A percentile compares a stretch with the other conserved stretches of the same genome.
Conservation (phyloP, 2,888 invertebrate species). For the Phengaris arion region DNA sequence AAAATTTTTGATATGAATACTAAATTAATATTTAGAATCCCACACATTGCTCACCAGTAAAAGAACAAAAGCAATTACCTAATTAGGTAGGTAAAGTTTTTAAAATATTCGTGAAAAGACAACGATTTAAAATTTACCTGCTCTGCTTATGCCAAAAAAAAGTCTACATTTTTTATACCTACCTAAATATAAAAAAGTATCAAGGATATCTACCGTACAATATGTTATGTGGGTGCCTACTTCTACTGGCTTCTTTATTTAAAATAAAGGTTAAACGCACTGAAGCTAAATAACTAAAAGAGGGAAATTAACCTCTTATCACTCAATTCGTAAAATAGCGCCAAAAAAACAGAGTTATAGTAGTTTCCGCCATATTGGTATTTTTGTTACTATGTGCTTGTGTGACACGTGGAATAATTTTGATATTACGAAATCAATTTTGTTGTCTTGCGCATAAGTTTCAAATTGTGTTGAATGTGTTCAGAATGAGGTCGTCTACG, state of each 20-base stretch:
- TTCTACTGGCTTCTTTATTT: not conserved
- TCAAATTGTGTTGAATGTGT: not conserved
- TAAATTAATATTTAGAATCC: too few relatives aligned
- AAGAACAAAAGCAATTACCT: too few relatives aligned
- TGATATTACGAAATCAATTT: not conserved
- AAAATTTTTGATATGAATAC: too few relatives aligned
- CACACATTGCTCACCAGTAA: too few relatives aligned
- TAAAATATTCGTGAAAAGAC: not conserved
- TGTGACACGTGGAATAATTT: constrained; percentile 12
- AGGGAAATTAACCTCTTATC: constrained; percentile 2
- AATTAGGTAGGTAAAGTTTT: too few relatives aligned
- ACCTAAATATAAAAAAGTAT: constrained; percentile 1
- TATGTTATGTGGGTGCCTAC: not conserved
- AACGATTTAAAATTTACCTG: not conserved
- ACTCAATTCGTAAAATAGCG: constrained; percentile 20
- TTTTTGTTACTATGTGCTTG: constrained; percentile 28
- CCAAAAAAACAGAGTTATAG: constrained; percentile 28
- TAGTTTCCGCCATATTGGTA: constrained; percentile 19
- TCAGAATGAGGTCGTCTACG: constrained; percentile 12
- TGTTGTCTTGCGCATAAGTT: not conserved
- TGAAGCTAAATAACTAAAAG: not conserved
- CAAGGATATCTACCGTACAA: not conserved
- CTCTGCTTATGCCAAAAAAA: not conserved
- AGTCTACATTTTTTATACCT: not conserved
- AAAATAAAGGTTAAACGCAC: not conserved